Evolutionary conservation across 2,113 vertebrate genomes (phyloP), one percentile per base, ranked within the genome.

Genomic region (Picathartes gymnocephalus): DNA sequence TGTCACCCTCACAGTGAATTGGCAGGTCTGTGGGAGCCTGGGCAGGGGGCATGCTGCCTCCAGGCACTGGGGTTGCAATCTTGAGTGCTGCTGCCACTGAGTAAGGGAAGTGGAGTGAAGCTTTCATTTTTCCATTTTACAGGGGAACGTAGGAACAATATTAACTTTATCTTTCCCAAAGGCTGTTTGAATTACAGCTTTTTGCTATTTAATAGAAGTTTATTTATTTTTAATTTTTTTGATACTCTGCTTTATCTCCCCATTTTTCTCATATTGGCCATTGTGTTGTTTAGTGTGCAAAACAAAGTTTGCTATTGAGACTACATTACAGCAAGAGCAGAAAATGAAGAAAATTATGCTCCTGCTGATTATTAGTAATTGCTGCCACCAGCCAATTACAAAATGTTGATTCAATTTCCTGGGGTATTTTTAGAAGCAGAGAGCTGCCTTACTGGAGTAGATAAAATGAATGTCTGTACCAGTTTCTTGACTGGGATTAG

Each of bases 301-400:
- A 87, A 28, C 37, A 47, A 82, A 90, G 61, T 71, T 92, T 95
- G 74, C 33, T 64, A 42, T 81, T 74, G 80, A 78, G 89, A 92
- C 92, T 90, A 56, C 40, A 21, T 78, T 96, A 64, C 42, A 86
- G 69, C 51, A 61, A 71, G 76, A 90, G 56, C 13, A 88, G 80
- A 90, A 96, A 92, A 92, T 15, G 73, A 86, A 76, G 81, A 86
- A 89, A 84, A 90, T 96, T 57, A n/a, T 84, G 44, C 71, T 92
- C 72, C 61, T 61, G 64, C 42, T 94, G 85, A 90, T 96, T 86
- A 90, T 93, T 95, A 93, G 70, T 93, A 86, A 95, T 94, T 93
- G 51, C 93, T 93, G 51, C 87, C 72, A 79, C 50, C 86, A 92
- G 44, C 25, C 73, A 84, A 95, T 94, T 95, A 79, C 45, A 79